phyloP scores from a whole-genome alignment of 2,113 vertebrate species.

The Danio rerio region GRCz12tu NC_133177.1:1859001-1859500 shows the following conservation, averaged over 20 bases:
- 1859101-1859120: no score
- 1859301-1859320: constrained; percentile 54
- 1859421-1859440: constrained; percentile 74
- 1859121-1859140: no score
- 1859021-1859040: no score
- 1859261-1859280: constrained; percentile 22
- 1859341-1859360: constrained; percentile 65
- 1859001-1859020: no score
- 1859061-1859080: no score
- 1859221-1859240: no score
- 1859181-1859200: no score
- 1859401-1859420: constrained; percentile 70
- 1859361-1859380: constrained; percentile 73
- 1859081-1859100: no score
- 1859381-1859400: constrained; percentile 64
- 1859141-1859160: no score
- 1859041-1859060: no score
- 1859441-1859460: constrained; percentile 80
- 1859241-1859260: background rate
- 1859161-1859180: no score
- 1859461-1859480: constrained; percentile 75
- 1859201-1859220: no score
- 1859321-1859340: constrained; percentile 75
- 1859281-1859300: constrained; percentile 55
- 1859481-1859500: constrained; percentile 64